Base-by-base conservation (phyloP, 1,140 invertebrate species). In the Aradophagus sp. region DNA sequence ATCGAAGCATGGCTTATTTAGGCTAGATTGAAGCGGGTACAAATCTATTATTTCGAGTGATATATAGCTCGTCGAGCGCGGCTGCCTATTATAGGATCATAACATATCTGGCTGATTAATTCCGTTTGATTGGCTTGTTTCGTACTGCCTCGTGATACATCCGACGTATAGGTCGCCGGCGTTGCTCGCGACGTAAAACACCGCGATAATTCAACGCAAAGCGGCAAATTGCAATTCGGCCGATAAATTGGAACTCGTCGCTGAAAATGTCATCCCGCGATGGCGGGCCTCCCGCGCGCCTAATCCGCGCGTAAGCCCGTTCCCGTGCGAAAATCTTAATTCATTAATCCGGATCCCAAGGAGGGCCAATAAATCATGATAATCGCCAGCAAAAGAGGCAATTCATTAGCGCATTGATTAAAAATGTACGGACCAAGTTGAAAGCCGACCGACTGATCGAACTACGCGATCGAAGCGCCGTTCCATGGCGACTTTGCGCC, bases 321-420 rank as follows among this genome's bases (percentile, higher is more conserved):
- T 23, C 20, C 4, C 20, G 8, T 8, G 17, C 39, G 27, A 36
- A 44, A 55, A 50, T 55, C 58, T 62, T 50, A 62, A 62, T 56
- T 52, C 50, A 39, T 52, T 45, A 58, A 59, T 59, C 55, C 23
- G 13, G 23, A 52, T 39, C 23, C 11, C 23, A 15, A 45, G 52
- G 38, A 44, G 41, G 29, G 29, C 32, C 56, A 72, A 72, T 66
- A 72, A 66, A 65, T 72, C 68, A 58, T 52, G 47, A 48, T 63
- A 63, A 72, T 72, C 61, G 39, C 55, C 53, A 34, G 55, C 48
- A 50, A 47, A 52, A 44, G 45, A 50, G 53, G 48, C 62, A 53
- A 65, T 65, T 53, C 36, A 56, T 61, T 58, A 39, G 42, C 8
- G 15, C 19, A 38, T 15, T 38, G 42, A 59, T 59, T 48, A 59